These are phyloP conservation scores for Drosophila truncata DNA, from an alignment of 1,140 invertebrate species.

Conservation along the genomic window DNA sequence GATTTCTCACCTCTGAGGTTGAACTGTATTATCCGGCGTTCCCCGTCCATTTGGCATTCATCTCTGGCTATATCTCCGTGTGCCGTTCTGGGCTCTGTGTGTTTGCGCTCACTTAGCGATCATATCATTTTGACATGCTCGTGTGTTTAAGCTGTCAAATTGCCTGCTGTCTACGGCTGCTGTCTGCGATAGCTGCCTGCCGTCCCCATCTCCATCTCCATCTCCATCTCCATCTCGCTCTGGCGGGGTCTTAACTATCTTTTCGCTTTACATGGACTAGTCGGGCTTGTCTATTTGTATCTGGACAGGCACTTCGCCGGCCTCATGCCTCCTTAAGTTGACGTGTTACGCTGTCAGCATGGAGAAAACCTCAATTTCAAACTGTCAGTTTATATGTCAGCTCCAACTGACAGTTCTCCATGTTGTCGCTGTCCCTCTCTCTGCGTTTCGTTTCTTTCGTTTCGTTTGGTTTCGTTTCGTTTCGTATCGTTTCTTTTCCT, in stretches of 20 bases:
- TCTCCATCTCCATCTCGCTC: constrained; percentile 15
- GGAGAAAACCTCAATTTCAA: constrained; percentile 84
- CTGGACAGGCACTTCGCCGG: constrained; percentile 79
- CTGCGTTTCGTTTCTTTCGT: constrained; percentile 39
- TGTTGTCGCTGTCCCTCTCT: constrained; percentile 59
- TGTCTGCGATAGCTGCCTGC: constrained; percentile 52
- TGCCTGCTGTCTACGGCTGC: constrained; percentile 79
- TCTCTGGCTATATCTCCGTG: constrained; percentile 32
- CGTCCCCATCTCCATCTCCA: constrained; percentile 7
- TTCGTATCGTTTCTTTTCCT: constrained; percentile 11
- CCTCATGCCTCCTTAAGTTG: constrained; percentile 82
- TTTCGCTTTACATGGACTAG: constrained; percentile 56
- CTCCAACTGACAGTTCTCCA: constrained; percentile 82
- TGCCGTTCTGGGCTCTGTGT: constrained; percentile 53
- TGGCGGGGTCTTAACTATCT: constrained; percentile 62
- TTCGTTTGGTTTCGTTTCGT: constrained; percentile 12
- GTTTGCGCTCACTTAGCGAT: constrained; percentile 79
- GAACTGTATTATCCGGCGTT: constrained; percentile 1
- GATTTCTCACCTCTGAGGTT: constrained; percentile 3
- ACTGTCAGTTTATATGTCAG: constrained; percentile 83
- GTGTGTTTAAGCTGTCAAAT: constrained; percentile 84
- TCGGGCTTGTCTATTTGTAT: constrained; percentile 75
- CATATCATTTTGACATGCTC: constrained; percentile 83
- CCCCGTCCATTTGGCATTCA: constrained; percentile 32
- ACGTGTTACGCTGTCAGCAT: constrained; percentile 83